phyloP scores from a whole-genome alignment of 2,113 vertebrate genomes.

The Ochotona princeps region DNA sequence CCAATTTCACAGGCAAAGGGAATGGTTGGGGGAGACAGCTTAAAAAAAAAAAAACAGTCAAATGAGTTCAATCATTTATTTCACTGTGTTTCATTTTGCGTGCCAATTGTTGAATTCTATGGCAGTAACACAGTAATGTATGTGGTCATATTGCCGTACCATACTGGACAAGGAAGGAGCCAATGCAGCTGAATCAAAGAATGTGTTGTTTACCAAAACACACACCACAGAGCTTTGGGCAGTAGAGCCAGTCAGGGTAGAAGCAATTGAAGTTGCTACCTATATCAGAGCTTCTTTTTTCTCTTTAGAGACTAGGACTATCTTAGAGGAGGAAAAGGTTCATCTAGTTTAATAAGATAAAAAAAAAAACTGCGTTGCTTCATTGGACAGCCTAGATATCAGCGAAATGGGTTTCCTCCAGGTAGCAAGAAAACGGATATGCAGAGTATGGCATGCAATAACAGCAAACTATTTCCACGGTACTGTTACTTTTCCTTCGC shows the following conservation, averaged over 20 bases:
- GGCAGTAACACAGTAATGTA: too few species aligned
- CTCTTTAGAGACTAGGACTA: neutral
- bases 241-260: neutral
- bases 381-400: neutral
- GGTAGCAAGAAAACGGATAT: neutral
- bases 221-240: accelerated
- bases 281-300: neutral
- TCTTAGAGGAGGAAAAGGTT: neutral
- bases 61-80: neutral
- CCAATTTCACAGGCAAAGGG: conserved; percentile 1
- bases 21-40: neutral
- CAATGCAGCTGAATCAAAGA: neutral
- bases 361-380: neutral
- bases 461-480: neutral
- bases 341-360: neutral
- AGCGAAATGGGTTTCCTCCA: neutral
- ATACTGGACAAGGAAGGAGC: neutral
- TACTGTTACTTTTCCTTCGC: neutral
- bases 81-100: neutral
- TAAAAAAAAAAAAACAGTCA: neutral
- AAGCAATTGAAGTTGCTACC: accelerated
- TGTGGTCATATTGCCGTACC: neutral
- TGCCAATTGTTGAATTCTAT: neutral
- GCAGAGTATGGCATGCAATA: neutral
- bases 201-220: too few species aligned